Base-by-base conservation (phyloP, 2,888 invertebrate species). In the Epistrophe eligans region DNA sequence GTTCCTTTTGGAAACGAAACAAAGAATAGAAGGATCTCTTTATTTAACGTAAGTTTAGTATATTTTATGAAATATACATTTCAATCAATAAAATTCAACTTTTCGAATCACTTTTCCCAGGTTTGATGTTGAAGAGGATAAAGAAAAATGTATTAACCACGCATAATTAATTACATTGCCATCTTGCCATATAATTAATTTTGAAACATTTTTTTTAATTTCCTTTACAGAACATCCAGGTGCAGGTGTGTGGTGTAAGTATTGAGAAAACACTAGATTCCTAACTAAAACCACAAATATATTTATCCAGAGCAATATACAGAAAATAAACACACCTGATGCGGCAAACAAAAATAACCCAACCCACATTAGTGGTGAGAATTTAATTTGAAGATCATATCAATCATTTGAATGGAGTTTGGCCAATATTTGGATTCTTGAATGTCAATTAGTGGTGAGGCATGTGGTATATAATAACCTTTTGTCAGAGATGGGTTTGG, bases 361-460 rank as follows among this genome's bases (percentile, higher is more conserved):
- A 70, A 70, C 70, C 52, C 52, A 52, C 10, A 70, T 70, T 55
- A 45, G 45, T 52, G 66, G 72, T 52, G 35, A 10, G 70, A 72
- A 55, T 76, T 60, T 17, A 76, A 80, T 45, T 79, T 80, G 35
- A 19, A 17, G 50, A 72, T 66, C 55, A 32, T 66, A 60, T 84
- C 50, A 76, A 76, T 79, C 74, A 80, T 80, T 76, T 15, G 35
- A 32, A 67, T 8, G 52, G 19, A 24, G 28, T 67, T 38, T 15
- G 15, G 55, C 73, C 40, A 66, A 67, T 72, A 50, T 67, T 82
- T 48, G 28, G 28, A 50, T 35, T 48, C 40, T 32, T 17, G n/a
- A 19, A 19, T 35, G 58, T 73, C 73, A 79, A 73, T 79, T 73
- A 72, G 55, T 67, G 48, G 28, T 55, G 9, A 40, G 11, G 45